A percentile compares a stretch with the other conserved stretches of the same genome.
Conservation (phyloP, 2,888 invertebrate species). For the Mesorhabditis spiculigera region DNA sequence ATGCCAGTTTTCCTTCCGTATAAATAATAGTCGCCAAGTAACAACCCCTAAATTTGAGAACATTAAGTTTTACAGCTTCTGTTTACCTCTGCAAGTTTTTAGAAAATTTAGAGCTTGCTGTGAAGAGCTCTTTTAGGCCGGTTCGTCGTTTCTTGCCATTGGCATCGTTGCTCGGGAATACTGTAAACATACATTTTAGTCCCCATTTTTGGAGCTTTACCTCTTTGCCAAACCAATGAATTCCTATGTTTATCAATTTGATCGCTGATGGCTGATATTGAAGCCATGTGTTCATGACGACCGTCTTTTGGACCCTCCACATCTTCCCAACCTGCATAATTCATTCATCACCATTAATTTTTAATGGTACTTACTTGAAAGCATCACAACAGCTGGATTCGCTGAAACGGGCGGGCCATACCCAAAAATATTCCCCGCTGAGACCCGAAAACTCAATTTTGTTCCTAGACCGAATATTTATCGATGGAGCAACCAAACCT, state of each 20-base stretch:
- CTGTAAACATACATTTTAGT: conserved; percentile 13
- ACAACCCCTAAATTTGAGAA: conserved; percentile 72
- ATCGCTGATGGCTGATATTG: conserved; percentile 35
- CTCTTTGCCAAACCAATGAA: conserved; percentile 48
- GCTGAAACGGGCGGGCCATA: conserved; percentile 77
- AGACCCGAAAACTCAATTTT: conserved; percentile 72
- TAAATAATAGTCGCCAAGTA: conserved; percentile 88
- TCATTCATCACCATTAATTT: background rate
- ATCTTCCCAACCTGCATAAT: conserved; percentile 42
- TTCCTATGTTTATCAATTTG: conserved; percentile 46
- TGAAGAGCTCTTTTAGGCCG: conserved; percentile 84
- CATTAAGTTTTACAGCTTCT: background rate
- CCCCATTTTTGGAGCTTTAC: conserved; percentile 16
- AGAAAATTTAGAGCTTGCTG: conserved; percentile 92
- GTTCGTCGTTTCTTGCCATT: conserved; percentile 38
- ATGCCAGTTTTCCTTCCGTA: conserved; percentile 89
- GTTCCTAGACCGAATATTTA: conserved; percentile 18
- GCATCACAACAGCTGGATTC: conserved; percentile 79
- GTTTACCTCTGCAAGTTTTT: conserved; percentile 62
- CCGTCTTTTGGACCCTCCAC: conserved; percentile 32
- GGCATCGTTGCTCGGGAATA: conserved; percentile 37
- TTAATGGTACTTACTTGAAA: conserved; percentile 70
- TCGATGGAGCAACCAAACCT: background rate
- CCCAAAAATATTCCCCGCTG: conserved; percentile 88
- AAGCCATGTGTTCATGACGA: conserved; percentile 25